Evolutionary conservation across 2,888 invertebrate genomes (phyloP), one percentile per base, ranked within the genome.

Genomic region (Syrista parreyssii): DNA sequence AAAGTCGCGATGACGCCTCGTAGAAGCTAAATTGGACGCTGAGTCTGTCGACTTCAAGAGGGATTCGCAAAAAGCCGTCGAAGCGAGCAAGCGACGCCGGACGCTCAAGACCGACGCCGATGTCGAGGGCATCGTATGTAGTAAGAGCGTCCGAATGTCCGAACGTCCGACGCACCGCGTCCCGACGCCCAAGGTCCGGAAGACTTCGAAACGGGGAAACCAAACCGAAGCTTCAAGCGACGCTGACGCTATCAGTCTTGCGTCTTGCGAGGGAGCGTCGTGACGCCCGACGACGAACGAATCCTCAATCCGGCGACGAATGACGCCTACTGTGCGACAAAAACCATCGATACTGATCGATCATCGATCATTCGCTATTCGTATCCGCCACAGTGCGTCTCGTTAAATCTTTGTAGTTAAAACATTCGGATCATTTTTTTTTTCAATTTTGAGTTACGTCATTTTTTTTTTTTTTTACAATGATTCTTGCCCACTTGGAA

Each of bases 211-310:
- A 71, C 33, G 12, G 71, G 31, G 12, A 33, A 32, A 33, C n/a
- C n/a, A 6, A 9, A 68, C 31, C 71, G 71, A 71, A 71, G 71
- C 33, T 9, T 12, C 71, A 32, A 31, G 71, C 71, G 55, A 30
- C 33, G 75, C 68, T 32, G 55, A 78, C 79, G 78, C 87, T 86
- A 87, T 86, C 87, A 87, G 86, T 86, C 87, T 82, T 81, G 79
- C 85, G 86, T 86, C 87, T 82, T 81, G 79, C 85, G 82, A 84
- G 83, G 84, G 84, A 86, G 85, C 86, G 85, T 84, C 85, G 85
- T 81, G 86, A 85, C 83, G 84, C 84, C 79, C 82, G 84, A 80
- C 83, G 77, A 79, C 81, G 79, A 79, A 77, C 82, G 78, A 73
- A 40, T 75, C 78, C 79, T 78, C 73, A 31, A 23, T 68, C 32